Conservation (phyloP, 2,113 vertebrate genomes). For the Micromys minutus region DNA sequence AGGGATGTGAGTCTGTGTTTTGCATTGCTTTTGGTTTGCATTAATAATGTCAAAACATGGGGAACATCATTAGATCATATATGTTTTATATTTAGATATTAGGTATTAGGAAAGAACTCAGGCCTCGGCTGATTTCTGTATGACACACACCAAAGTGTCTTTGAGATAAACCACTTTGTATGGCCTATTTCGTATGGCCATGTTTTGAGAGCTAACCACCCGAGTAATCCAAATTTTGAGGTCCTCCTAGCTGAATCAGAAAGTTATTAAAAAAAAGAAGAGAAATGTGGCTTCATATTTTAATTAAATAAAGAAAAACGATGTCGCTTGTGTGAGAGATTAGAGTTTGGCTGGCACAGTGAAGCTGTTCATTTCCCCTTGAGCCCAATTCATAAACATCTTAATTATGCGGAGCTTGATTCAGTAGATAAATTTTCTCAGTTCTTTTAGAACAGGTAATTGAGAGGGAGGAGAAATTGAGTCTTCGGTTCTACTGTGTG, state of each 20-base stretch:
- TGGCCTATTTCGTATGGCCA: too few species aligned
- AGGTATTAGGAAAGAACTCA: too few species aligned
- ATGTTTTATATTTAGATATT: too few species aligned
- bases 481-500: not conserved
- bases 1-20: too few species aligned
- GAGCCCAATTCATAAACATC: slow-evolving; percentile 54
- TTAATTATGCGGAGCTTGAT: slow-evolving; percentile 67
- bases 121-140: too few species aligned
- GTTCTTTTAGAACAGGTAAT: slow-evolving; percentile 52
- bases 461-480: slow-evolving; percentile 61
- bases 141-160: too few species aligned
- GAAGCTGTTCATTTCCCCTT: slow-evolving; percentile 23
- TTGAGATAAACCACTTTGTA: too few species aligned
- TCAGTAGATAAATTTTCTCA: slow-evolving; percentile 53
- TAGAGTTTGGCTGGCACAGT: not conserved
- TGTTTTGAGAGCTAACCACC: not conserved
- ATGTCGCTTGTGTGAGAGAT: slow-evolving; percentile 19
- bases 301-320: slow-evolving; percentile 49
- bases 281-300: slow-evolving; percentile 24
- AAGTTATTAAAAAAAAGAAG: slow-evolving; percentile 32
- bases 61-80: too few species aligned
- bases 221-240: slow-evolving; percentile 22
- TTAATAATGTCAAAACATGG: too few species aligned
- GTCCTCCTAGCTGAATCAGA: not conserved
- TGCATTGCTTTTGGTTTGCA: too few species aligned